Base-by-base conservation (phyloP, 2,797 vertebrate genomes). In the Buphagus erythrorhynchus region DNA sequence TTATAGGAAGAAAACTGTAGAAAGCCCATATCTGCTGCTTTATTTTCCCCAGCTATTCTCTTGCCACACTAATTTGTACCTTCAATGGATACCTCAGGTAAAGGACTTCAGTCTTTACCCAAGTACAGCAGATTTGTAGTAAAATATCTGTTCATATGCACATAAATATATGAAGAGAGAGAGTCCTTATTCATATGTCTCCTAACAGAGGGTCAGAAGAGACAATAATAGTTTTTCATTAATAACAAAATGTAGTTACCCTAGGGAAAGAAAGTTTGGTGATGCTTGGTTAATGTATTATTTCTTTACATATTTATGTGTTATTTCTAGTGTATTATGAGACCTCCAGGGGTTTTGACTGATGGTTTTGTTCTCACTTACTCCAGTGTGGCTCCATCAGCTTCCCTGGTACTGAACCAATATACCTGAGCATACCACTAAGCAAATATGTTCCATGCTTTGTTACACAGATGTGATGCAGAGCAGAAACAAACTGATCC, bases 131-230 rank as follows among this genome's bases (percentile, higher is more conserved):
- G 42, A 42, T 88, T 63, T 91, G 26, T 49, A 48, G 15, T 72
- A 75, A 72, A 38, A 22, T 36, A 76, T 43, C 14, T 59, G 21
- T 54, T 65, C 40, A 10, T 13, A 3, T 33, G 25, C 33, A 57
- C 22, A 68, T n/a, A 21, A 6, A 31, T 15, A 17, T 26, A 33
- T 0, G 0, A 46, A 71, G 31, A 75, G 18, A 40, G 16, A 83
- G n/a, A 76, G 24, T 61, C 38, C 16, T 45, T 68, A 42, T 55
- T 73, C 11, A 9, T 21, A 7, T 42, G 35, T 19, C 26, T 68
- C 20, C 16, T 62, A 62, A 29, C 33, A 67, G 28, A 66, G 11
- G 10, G 31, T 55, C 40, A 67, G 29, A 61, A 73, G 31, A 83
- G 33, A 42, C 3, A 3, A 22, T 24, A 59, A 69, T 9, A 36